Evolutionary conservation across 2,113 vertebrate genomes (phyloP).

Genomic region (Tylochromis polylepis): DNA sequence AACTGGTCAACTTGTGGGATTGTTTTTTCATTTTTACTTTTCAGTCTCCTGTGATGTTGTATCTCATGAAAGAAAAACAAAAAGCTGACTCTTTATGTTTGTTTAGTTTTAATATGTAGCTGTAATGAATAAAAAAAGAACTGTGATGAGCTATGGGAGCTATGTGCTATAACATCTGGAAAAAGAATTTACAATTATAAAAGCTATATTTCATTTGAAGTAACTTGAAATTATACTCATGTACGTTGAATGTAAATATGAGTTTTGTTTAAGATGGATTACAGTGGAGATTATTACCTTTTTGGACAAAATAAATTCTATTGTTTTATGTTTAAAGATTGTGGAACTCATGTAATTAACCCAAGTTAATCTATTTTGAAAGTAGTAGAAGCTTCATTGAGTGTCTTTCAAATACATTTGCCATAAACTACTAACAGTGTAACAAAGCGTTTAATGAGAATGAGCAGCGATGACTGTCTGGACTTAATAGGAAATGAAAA

Average conservation of each 20-base stretch:
- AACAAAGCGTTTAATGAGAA: neutral
- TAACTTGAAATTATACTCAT: neutral
- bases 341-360: neutral
- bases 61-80: neutral
- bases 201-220: neutral
- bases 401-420: neutral
- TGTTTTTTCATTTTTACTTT: neutral
- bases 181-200: neutral
- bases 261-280: neutral
- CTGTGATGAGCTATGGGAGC: neutral
- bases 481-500: neutral
- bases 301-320: neutral
- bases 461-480: neutral
- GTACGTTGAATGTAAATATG: neutral
- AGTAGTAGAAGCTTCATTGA: neutral
- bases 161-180: neutral
- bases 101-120: slow-evolving; percentile 1
- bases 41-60: slow-evolving; percentile 16
- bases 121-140: neutral
- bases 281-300: neutral
- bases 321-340: neutral
- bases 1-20: neutral
- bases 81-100: neutral
- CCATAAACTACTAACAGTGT: neutral
- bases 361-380: neutral